Conservation (phyloP, 1,140 invertebrate genomes). For the Globodera rostochiensis region DNA sequence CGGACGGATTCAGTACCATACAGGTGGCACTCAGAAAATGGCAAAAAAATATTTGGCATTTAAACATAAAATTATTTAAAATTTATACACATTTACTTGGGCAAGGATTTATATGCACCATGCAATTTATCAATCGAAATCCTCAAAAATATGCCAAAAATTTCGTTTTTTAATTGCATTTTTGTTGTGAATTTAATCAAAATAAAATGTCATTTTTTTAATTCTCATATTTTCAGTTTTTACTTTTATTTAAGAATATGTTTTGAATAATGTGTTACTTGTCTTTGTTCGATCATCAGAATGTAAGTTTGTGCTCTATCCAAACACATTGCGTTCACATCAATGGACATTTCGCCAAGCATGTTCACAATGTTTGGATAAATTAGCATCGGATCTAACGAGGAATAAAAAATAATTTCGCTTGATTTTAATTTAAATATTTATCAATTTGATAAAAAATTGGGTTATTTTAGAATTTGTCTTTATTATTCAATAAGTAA, state of each 20-base stretch:
- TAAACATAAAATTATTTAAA: slow-evolving; percentile 24
- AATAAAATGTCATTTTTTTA: too few relatives aligned
- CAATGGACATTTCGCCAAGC: slow-evolving; percentile 65
- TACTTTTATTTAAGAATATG: too few relatives aligned
- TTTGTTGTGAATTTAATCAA: background rate
- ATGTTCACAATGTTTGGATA: slow-evolving; percentile 66
- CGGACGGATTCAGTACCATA: slow-evolving; percentile 57
- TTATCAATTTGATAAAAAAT: too few relatives aligned
- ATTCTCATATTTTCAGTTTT: too few relatives aligned
- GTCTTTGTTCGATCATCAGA: slow-evolving; percentile 65
- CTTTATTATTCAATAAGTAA: too few relatives aligned
- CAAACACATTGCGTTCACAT: slow-evolving; percentile 62
- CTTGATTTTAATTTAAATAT: background rate
- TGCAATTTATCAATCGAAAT: background rate
- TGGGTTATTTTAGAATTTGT: too few relatives aligned
- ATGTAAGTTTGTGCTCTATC: slow-evolving; percentile 63
- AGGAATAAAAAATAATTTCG: slow-evolving; percentile 27
- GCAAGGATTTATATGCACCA: background rate
- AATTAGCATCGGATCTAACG: slow-evolving; percentile 59
- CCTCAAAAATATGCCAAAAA: background rate
- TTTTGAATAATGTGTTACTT: slow-evolving; percentile 20
- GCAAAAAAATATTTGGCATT: background rate
- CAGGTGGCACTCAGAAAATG: slow-evolving; percentile 54
- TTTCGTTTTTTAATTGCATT: too few relatives aligned
- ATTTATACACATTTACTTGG: slow-evolving; percentile 7